A percentile compares a stretch with the other conserved stretches of the same genome.
phyloP scores from a whole-genome alignment of 2,888 invertebrate species.

The Phortica magna region DNA sequence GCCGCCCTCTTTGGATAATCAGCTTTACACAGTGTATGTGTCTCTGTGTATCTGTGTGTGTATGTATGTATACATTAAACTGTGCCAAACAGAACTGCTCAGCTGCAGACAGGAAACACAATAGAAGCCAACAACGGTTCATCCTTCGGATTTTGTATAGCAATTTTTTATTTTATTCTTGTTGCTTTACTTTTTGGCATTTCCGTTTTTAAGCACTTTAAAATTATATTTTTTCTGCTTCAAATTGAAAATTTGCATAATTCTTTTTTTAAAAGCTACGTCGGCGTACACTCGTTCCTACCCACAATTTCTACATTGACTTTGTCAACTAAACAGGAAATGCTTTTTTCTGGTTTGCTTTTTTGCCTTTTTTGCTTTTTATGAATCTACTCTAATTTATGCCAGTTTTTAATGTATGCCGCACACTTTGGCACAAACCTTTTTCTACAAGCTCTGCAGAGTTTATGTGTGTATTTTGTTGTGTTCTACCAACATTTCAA shows the following conservation, averaged over 20 bases:
- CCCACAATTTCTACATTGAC: constrained; percentile 24
- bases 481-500: background rate
- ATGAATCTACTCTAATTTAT: constrained; percentile 5
- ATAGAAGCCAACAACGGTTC: background rate
- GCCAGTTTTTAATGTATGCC: constrained; percentile 4
- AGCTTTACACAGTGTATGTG: constrained; percentile 41
- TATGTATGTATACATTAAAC: background rate
- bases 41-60: constrained; percentile 11
- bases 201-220: constrained; percentile 30
- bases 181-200: constrained; percentile 62
- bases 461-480: constrained; percentile 7
- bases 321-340: constrained; percentile 64
- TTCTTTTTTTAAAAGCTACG: constrained; percentile 12
- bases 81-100: constrained; percentile 12
- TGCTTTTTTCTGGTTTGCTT: constrained; percentile 52
- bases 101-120: background rate
- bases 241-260: constrained; percentile 63
- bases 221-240: constrained; percentile 12
- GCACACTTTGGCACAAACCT: background rate
- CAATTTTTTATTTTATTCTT: constrained; percentile 12
- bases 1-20: constrained; percentile 53
- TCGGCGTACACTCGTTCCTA: constrained; percentile 33
- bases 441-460: background rate
- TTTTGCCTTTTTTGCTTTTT: background rate
- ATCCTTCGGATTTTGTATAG: background rate